Percentiles rank a stretch among this genome's conserved stretches.
Evolutionary conservation across 2,113 vertebrate species (phyloP).

Genomic region (Cepphus grylle): DNA sequence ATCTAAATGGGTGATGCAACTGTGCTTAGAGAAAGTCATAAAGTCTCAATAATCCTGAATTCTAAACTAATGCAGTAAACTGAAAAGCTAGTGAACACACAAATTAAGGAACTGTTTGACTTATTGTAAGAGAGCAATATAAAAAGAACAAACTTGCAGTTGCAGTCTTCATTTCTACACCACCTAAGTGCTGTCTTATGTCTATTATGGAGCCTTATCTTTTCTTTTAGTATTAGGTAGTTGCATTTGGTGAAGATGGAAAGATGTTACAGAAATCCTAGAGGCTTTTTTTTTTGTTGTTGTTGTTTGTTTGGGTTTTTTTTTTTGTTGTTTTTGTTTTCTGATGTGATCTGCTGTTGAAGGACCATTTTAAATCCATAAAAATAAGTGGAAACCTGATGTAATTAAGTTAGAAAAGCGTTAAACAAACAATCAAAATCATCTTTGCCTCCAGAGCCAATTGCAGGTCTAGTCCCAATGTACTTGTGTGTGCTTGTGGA

Average conservation of each 20-base stretch:
- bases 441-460: not conserved
- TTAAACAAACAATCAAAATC: not conserved
- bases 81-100: not conserved
- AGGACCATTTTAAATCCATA: not conserved
- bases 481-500: not conserved
- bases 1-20: not conserved
- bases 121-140: not conserved
- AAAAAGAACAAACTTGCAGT: not conserved
- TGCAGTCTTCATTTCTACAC: not conserved
- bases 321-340: not conserved
- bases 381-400: not conserved
- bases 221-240: not conserved
- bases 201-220: not conserved
- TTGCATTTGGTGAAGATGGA: not conserved
- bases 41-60: not conserved
- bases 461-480: not conserved
- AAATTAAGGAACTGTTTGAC: not conserved
- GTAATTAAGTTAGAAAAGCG: not conserved
- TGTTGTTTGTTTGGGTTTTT: not conserved
- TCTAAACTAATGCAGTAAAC: not conserved
- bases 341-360: not conserved
- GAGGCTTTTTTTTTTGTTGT: not conserved
- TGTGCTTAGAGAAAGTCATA: not conserved
- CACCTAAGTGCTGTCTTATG: not conserved
- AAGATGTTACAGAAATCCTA: not conserved